These are phyloP conservation scores for Tupaia tana DNA, from an alignment of 2,113 vertebrate genomes.

Conservation along the genomic window DNA sequence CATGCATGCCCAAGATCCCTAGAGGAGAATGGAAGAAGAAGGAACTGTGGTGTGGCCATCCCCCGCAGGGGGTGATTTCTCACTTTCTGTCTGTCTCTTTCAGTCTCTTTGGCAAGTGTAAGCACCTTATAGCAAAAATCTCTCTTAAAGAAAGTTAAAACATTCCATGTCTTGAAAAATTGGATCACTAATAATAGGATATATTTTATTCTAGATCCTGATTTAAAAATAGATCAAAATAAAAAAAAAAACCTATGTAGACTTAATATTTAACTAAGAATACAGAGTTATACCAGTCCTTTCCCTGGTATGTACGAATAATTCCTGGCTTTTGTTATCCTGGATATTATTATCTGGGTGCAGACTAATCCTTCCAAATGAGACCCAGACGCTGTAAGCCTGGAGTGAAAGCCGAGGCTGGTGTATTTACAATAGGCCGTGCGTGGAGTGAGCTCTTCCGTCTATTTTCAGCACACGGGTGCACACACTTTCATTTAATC, in stretches of 20 bases:
- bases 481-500: constrained; percentile 78
- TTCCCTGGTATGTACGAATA: constrained; percentile 5
- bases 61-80: no score
- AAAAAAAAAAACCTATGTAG: not conserved
- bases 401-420: constrained; percentile 54
- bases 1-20: no score
- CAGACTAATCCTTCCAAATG: constrained; percentile 70
- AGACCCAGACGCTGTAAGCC: constrained; percentile 37
- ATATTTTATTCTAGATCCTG: constrained; percentile 19
- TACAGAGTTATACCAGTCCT: not conserved
- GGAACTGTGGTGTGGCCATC: no score
- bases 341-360: constrained; percentile 42
- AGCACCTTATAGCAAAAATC: no score
- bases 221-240: constrained; percentile 29
- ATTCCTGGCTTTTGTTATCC: constrained; percentile 47
- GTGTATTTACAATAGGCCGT: constrained; percentile 46
- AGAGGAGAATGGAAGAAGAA: no score
- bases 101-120: no score
- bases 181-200: not conserved
- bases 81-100: no score
- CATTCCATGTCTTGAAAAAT: constrained; percentile 24
- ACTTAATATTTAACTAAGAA: constrained; percentile 5
- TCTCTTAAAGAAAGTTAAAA: no score
- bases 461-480: constrained; percentile 63
- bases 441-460: constrained; percentile 16